Conservation (phyloP, 2,113 vertebrate genomes). For the Oncorhynchus nerka region DNA sequence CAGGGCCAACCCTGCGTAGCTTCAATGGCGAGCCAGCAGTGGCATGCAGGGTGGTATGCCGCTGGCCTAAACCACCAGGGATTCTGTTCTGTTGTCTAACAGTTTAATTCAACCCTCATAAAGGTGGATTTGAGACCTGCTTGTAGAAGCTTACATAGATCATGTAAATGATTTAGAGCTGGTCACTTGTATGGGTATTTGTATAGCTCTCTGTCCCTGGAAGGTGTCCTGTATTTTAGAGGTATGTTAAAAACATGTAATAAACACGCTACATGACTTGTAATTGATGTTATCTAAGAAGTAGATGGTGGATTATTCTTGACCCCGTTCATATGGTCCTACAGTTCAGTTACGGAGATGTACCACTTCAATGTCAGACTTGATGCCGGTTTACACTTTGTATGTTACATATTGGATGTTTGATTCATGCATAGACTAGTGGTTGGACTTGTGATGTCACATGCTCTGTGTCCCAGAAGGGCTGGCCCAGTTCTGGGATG, state of each 20-base stretch:
- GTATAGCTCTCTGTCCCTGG: no score
- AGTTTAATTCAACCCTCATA: background rate
- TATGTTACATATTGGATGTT: slow-evolving; percentile 6
- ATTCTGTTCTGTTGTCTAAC: background rate
- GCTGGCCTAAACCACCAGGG: background rate
- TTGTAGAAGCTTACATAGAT: no score
- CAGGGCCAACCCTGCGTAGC: no score
- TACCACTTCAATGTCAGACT: background rate
- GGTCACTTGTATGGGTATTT: no score
- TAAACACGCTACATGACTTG: no score
- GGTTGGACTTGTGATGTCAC: slow-evolving; percentile 26
- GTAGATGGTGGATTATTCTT: no score
- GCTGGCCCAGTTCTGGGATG: slow-evolving; percentile 56
- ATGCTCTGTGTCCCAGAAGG: slow-evolving; percentile 36
- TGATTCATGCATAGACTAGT: slow-evolving; percentile 54
- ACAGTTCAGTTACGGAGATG: slow-evolving; percentile 4
- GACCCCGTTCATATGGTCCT: background rate
- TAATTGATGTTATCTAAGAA: no score
- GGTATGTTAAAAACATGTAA: no score
- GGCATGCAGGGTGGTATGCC: no score
- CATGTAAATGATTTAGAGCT: no score
- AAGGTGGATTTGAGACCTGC: background rate
- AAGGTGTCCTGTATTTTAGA: no score
- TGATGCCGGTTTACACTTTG: slow-evolving; percentile 8
- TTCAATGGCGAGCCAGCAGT: no score